phyloP scores from a whole-genome alignment of 1,140 invertebrate genomes.

The Ditylenchus dipsaci region DNA sequence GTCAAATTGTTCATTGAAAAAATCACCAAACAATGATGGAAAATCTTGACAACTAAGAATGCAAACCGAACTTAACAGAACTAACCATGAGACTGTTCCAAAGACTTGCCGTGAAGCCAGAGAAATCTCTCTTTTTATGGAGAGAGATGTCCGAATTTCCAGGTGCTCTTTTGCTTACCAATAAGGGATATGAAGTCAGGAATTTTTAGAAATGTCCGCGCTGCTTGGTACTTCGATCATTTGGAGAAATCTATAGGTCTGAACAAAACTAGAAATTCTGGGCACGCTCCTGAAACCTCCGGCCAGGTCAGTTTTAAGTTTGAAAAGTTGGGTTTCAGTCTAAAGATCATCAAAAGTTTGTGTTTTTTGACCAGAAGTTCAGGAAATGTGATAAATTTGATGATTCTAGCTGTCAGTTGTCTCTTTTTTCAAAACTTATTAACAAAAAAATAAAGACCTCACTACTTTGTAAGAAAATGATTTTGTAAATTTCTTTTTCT shows the following conservation, averaged over 20 bases:
- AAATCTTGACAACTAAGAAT: too few relatives aligned
- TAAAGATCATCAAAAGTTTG: too few relatives aligned
- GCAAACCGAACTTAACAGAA: too few relatives aligned
- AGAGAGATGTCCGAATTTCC: constrained; percentile 25
- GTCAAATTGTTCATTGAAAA: too few relatives aligned
- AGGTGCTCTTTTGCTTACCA: background rate
- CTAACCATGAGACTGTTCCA: too few relatives aligned
- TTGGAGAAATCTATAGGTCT: constrained; percentile 5
- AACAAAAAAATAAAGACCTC: too few relatives aligned
- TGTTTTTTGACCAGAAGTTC: too few relatives aligned
- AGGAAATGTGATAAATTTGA: too few relatives aligned
- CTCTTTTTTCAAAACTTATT: too few relatives aligned
- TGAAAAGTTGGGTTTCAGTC: constrained; percentile 13
- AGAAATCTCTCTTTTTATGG: constrained; percentile 33
- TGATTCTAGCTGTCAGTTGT: too few relatives aligned
- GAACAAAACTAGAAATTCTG: background rate
- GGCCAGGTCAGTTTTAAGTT: background rate
- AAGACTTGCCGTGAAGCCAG: constrained; percentile 22
- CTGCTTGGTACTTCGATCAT: constrained; percentile 32
- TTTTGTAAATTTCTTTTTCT: constrained; percentile 8
- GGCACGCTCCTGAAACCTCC: background rate
- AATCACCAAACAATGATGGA: too few relatives aligned
- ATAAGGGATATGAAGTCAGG: background rate
- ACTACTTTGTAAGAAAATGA: too few relatives aligned
- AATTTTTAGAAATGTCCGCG: constrained; percentile 25